A percentile compares a stretch with the other conserved stretches of the same genome.
Conservation (phyloP, 2,113 vertebrate genomes). For the Meleagris gallopavo region DNA sequence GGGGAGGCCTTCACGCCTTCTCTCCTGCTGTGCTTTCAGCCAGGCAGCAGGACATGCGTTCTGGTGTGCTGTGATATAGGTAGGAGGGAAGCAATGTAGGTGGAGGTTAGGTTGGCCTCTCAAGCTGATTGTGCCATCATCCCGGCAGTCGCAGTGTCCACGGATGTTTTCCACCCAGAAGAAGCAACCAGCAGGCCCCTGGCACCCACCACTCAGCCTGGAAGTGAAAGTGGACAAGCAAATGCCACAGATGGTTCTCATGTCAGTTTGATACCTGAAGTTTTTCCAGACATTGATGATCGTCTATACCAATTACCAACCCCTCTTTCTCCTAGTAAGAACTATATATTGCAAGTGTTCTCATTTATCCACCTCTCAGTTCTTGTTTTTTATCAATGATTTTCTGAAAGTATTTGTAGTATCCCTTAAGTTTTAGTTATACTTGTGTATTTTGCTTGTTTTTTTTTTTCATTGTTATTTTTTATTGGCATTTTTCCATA, state of each 20-base stretch:
- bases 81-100: not conserved
- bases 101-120: not conserved
- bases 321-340: not conserved
- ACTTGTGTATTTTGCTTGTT: not conserved
- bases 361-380: not conserved
- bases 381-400: not conserved
- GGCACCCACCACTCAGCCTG: not conserved
- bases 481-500: not conserved
- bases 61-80: not conserved
- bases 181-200: not conserved
- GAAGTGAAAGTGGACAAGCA: not conserved
- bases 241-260: not conserved
- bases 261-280: not conserved
- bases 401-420: rapidly evolving
- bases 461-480: not conserved
- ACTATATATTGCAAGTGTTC: not conserved
- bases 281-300: conserved; percentile 9
- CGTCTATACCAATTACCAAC: not conserved
- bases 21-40: not conserved
- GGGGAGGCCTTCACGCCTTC: not conserved
- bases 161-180: not conserved
- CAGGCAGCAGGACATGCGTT: not conserved
- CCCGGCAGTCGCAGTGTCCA: rapidly evolving
- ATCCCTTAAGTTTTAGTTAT: not conserved
- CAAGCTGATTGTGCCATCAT: not conserved